Conservation (phyloP, 2,888 invertebrate species). For the Artemia sinica region DNA sequence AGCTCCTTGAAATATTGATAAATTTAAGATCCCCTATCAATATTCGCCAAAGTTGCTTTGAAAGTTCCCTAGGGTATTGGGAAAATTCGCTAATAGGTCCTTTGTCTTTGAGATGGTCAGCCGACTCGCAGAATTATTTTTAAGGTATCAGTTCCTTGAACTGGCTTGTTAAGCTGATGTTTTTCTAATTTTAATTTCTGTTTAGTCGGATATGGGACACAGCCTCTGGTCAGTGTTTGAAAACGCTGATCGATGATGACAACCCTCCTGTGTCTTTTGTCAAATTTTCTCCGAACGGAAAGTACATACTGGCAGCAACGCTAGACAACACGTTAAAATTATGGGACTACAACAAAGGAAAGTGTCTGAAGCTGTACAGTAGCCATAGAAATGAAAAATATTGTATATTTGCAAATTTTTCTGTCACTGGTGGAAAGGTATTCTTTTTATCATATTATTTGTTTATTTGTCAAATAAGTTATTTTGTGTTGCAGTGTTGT, state of each 20-base stretch:
- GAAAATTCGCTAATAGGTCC: too few relatives aligned
- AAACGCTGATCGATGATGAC: conserved; percentile 96
- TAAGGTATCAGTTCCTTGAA: too few relatives aligned
- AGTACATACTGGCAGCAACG: conserved; percentile 94
- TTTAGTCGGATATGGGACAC: conserved; percentile 98
- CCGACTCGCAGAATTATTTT: too few relatives aligned
- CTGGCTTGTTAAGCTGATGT: background rate
- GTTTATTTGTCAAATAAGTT: too few relatives aligned
- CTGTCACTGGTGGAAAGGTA: conserved; percentile 97
- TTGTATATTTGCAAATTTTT: conserved; percentile 98
- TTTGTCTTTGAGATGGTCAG: too few relatives aligned
- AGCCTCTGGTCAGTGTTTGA: conserved; percentile 93
- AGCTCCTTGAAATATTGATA: too few relatives aligned
- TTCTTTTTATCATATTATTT: conserved; percentile 23
- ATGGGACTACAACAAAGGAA: conserved; percentile 97
- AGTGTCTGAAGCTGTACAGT: conserved; percentile 92
- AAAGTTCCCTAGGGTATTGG: too few relatives aligned
- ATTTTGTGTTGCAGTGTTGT: too few relatives aligned
- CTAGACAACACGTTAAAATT: conserved; percentile 93
- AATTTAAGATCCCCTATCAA: too few relatives aligned
- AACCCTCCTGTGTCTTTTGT: conserved; percentile 99
- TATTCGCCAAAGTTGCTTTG: too few relatives aligned
- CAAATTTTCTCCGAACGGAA: conserved; percentile 98
- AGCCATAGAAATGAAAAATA: conserved; percentile 99
- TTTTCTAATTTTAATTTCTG: conserved; percentile 21